Percentiles rank a stretch among this genome's conserved stretches.
Conservation (phyloP, 2,113 vertebrate genomes). For the Pogona vitticeps region DNA sequence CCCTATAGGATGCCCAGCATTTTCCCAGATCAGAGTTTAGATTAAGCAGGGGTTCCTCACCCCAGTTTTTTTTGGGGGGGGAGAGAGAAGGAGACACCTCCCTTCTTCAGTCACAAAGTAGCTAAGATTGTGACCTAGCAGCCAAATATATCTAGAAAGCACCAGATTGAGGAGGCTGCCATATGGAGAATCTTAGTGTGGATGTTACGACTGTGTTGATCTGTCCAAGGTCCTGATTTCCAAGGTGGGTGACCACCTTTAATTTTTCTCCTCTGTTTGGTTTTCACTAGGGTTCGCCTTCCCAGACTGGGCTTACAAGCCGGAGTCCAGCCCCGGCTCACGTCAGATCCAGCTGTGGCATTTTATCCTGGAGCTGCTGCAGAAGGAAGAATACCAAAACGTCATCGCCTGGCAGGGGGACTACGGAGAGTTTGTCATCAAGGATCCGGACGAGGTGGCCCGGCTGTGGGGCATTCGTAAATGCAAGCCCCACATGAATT, state of each 20-base stretch:
- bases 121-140: no score
- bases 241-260: background rate
- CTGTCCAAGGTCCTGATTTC: background rate
- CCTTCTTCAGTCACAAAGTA: no score
- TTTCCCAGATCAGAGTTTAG: no score
- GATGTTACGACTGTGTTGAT: background rate
- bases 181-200: background rate
- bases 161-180: no score
- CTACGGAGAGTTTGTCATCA: conserved; percentile 93
- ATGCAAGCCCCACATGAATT: conserved; percentile 95
- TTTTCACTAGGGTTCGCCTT: conserved; percentile 85
- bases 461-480: conserved; percentile 88
- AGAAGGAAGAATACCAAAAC: conserved; percentile 90
- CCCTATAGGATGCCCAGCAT: no score
- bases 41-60: no score
- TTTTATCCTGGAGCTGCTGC: conserved; percentile 91
- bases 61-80: no score
- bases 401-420: conserved; percentile 94
- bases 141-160: no score
- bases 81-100: no score
- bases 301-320: conserved; percentile 95
- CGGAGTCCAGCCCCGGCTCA: conserved; percentile 89
- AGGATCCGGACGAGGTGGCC: conserved; percentile 91
- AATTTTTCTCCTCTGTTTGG: background rate
- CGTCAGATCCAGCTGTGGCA: conserved; percentile 93